Evolutionary conservation across 2,113 vertebrate genomes (phyloP), one percentile per base, ranked within the genome.

Genomic region (Caretta caretta): DNA sequence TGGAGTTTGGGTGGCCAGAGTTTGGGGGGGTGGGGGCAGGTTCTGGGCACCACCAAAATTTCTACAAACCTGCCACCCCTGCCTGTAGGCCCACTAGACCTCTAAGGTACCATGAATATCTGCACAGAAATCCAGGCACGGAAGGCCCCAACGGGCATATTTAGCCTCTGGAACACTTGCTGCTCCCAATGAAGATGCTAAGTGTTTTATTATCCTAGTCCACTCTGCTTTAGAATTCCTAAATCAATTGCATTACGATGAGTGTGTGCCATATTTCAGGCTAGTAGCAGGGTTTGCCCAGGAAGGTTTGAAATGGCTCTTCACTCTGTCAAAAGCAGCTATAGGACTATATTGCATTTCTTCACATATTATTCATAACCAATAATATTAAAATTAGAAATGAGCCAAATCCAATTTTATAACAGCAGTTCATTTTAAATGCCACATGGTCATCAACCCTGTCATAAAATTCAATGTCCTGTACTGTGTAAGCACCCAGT

Each of bases 251-350:
- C 20, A 79, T 11, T 57, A 83, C 3, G 6, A 11, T 50, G 91
- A 96, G 84, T 51, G 38, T 42, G 38, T 42, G 38, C 38, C 38
- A 12, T 75, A 48, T 90, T 93, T 85, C 94, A 78, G 76, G 14
- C 72, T 24, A 79, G 35, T 8, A 31, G 53, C 93, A 54, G 8
- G 29, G 35, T n/a, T 38, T 86, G 22, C 4, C 51, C 0, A 3
- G 87, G 29, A 90, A 89, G 57, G 87, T 46, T 78, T 27, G 75
- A 78, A 48, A 78, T 27, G 22, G 5, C 8, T 86, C 81, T 59
- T 87, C 53, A 87, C 54, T 91, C 87, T 19, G n/a, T 25, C 0
- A 1, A 84, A 95, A 82, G 31, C n/a, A 92, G 94, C 82, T 86
- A 1, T 1, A 35, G 65, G 0, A 0, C 7, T 54, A 51, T 69